Base-by-base conservation (phyloP, 2,113 vertebrate genomes). In the Corydoras maculifer region DNA sequence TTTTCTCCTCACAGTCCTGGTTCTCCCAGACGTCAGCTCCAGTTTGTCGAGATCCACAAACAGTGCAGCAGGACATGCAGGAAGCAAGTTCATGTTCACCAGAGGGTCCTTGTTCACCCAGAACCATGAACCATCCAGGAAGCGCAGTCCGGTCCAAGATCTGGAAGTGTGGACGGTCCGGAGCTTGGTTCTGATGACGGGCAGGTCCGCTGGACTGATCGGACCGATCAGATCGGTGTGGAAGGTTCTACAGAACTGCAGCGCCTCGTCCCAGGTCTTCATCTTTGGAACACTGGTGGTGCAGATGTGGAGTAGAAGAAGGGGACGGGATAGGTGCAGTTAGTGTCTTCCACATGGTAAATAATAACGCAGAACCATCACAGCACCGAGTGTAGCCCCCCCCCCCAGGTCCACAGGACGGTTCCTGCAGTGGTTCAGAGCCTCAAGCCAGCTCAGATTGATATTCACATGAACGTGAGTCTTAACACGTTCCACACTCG, bases 81-180 rank as follows among this genome's bases (percentile, higher is more conserved):
- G 54, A 4, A n/a, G 14, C 12, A 13, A 3, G 14, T 5, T 14
- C 54, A 57, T 13, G 54, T 15, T 57, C 12, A 13, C 14, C 13
- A 57, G 13, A 57, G 54, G 54, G 12, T 57, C 13, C 54, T 57
- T 57, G 54, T 57, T 57, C 54, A 57, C 54, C 54, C 54, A 57
- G 54, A n/a, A 14, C 54, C 54, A 57, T n/a, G 54, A 57, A 7
- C 54, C 54, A 15, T 13, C 54, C 12, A 57, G 14, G 54, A n/a
- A 57, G 54, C 3, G 54, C 13, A 57, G 54, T 2, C 54, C 14
- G 13, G 14, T 57, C 54, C 54, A 57, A 1, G 15, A 1, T n/a
- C 54, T 57, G n/a, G 54, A 2, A n/a, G 54, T 57, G 3, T n/a
- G 51, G 11, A 10, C 13, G 9, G 13, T 53, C 51, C 2, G 13